Conservation (phyloP, 2,113 vertebrate species). For the Heloderma charlesbogerti region DNA sequence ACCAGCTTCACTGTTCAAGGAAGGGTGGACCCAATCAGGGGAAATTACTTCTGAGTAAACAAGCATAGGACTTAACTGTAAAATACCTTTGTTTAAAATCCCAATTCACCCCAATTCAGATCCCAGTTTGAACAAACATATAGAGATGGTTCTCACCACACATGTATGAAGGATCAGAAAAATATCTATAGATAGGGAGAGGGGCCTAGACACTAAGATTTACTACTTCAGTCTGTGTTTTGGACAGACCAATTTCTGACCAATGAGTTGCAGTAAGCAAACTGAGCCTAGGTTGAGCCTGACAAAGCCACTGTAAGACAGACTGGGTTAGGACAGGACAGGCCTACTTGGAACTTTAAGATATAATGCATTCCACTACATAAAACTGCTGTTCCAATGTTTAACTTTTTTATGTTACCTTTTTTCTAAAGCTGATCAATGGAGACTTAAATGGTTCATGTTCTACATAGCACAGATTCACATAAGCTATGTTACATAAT, state of each 20-base stretch:
- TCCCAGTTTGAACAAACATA: neutral
- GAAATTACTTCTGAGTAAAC: neutral
- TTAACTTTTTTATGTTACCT: neutral
- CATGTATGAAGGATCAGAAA: too few relatives aligned
- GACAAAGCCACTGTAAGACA: neutral
- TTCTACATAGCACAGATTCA: neutral
- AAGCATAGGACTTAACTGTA: neutral
- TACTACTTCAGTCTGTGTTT: neutral
- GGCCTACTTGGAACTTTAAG: neutral
- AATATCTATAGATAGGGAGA: neutral
- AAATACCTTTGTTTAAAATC: neutral
- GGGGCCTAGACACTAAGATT: neutral
- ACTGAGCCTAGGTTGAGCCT: too few relatives aligned
- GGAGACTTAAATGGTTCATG: neutral
- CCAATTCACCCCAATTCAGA: neutral
- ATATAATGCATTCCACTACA: neutral
- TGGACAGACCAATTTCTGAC: neutral
- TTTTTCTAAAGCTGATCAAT: neutral
- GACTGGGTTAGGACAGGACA: neutral
- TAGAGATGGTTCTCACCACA: neutral
- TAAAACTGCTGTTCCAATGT: neutral
- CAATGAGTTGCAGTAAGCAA: neutral
- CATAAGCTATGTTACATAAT: neutral
- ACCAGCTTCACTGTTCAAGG: constrained; percentile 50
- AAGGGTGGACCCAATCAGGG: neutral